Base-by-base conservation (phyloP, 2,113 vertebrate genomes). In the Tachysurus fulvidraco region DNA sequence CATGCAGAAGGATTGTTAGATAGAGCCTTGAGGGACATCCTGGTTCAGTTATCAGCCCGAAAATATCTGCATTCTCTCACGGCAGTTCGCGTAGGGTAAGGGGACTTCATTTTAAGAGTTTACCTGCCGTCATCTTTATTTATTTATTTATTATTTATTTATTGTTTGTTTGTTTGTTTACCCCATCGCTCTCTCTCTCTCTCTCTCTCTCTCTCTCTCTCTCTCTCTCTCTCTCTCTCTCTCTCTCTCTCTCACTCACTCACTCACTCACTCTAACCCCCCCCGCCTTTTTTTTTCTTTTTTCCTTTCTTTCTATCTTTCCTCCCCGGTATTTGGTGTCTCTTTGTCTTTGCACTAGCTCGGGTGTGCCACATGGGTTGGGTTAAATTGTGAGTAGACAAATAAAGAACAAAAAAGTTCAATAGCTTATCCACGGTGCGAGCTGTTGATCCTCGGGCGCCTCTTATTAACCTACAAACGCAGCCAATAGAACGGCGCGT, bases 21-120 rank as follows among this genome's bases (percentile, higher is more conserved):
- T 96, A 96, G 97, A 97, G 96, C 96, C 95, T 97, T 97, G 94
- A 97, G 97, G 94, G 96, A 96, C 95, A 95, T 97, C 93, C 95
- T 97, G 96, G 96, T 96, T 93, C 97, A 97, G 94, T 94, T 98
- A 93, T 97, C 96, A 90, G 96, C 97, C 93, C 96, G 97, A 93
- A 97, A 97, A 95, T 97, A 97, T 93, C 96, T 98, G 93, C 97
- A 97, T 95, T 96, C 96, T 91, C 95, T 98, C 93, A 94, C 97
- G 96, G 96, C 97, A 95, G 95, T 97, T 92, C 94, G 96, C 92
- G 93, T 96, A 94, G 97, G 97, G 97, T 99, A 98, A 98, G 95
- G 96, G 93, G 89, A 90, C 92, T 92, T 94, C 89, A 59, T 94
- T 91, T 91, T 93, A 86, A 92, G 93, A 92, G 93, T 93, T 92